Evolutionary conservation across 2,113 vertebrate genomes (phyloP), one percentile per base, ranked within the genome.

Genomic region (Sylvilagus bachmani): DNA sequence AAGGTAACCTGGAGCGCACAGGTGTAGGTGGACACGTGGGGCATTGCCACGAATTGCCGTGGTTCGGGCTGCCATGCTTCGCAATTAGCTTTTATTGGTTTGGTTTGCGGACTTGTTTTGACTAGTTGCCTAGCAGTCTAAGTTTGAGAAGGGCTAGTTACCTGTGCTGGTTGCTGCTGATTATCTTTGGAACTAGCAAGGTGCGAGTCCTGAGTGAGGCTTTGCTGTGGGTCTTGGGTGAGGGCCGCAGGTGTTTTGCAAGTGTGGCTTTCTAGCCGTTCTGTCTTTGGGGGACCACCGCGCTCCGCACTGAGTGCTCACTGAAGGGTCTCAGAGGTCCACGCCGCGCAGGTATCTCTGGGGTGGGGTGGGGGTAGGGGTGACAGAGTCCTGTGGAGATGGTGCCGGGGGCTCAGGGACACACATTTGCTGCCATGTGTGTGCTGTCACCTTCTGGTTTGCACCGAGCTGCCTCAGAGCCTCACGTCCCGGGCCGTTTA

Each of bases 401-500:
- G 14, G 4, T 17, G 25, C 91, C 2, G 0, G 71, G n/a, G 31
- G 53, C 10, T 33, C 82, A 6, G 13, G 44, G 95, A 24, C 24
- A 69, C 62, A 97, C 90, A 95, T 96, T 79, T 91, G 87, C 53
- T 38, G 1, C 2, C 29, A 29, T 25, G 93, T 94, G 81, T 92
- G 86, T 87, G 86, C 85, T 86, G 84, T 93, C 81, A 69, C 75
- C 94, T 82, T 93, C 67, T 77, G 80, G 85, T 93, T 73, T 96
- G 66, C 36, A 69, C 24, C 5, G 58, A 71, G 85, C 67, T 86
- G 14, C 75, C 96, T 97, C 6, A 7, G 24, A 62, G 69, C 27
- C 81, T 62, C 10, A 0, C 10, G 58, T 97, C 94, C 95, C 88
- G 78, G 62, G 66, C 84, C 95, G 84, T 88, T 93, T 97, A 93